Evolutionary conservation across 30 jellyfish, hydroid and myxozoan species (phyloP).

Genomic region (Clytia hemisphaerica): DNA sequence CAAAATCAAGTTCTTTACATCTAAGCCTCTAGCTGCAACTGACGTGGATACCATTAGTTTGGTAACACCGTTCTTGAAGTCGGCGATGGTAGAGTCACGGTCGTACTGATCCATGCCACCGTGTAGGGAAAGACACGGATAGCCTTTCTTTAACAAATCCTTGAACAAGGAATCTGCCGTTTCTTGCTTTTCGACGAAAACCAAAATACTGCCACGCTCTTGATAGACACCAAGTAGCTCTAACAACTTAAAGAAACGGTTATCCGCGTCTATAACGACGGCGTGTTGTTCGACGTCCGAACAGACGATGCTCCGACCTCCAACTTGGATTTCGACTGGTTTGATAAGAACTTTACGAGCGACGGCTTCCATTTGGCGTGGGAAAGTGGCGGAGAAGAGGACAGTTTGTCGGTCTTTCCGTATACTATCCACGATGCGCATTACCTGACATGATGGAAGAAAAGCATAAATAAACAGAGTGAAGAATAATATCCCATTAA

Average conservation of each 20-base stretch:
- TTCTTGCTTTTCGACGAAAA: constrained; percentile 96
- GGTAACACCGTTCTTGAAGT: constrained; percentile 88
- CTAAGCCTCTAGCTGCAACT: constrained; percentile 99
- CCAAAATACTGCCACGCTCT: constrained; percentile 83
- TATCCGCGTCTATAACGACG: constrained; percentile 83
- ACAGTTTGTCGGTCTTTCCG: constrained; percentile 97
- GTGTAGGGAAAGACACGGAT: constrained; percentile 94
- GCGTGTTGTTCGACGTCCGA: constrained; percentile 89
- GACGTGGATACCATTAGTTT: constrained; percentile 96
- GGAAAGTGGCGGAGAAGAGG: constrained; percentile 97
- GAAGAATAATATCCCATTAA: too few species aligned
- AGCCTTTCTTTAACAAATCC: constrained; percentile 86
- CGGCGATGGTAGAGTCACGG: constrained; percentile 95
- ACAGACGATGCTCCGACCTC: constrained; percentile 97
- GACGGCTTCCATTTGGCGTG: constrained; percentile 92
- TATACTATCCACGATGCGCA: constrained; percentile 75
- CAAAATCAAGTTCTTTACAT: constrained; percentile 78
- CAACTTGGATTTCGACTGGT: constrained; percentile 96
- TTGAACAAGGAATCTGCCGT: constrained; percentile 87
- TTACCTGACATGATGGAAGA: constrained; percentile 27
- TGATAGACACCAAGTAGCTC: constrained; percentile 85
- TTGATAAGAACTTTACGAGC: constrained; percentile 80
- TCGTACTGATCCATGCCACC: constrained; percentile 99
- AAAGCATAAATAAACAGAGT: too few species aligned
- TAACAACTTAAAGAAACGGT: constrained; percentile 83